Percentiles rank a stretch among this genome's conserved stretches.
These are phyloP conservation scores for Molossus alvarezi DNA, from an alignment of 2,797 vertebrate genomes.

Conservation along the genomic window DNA sequence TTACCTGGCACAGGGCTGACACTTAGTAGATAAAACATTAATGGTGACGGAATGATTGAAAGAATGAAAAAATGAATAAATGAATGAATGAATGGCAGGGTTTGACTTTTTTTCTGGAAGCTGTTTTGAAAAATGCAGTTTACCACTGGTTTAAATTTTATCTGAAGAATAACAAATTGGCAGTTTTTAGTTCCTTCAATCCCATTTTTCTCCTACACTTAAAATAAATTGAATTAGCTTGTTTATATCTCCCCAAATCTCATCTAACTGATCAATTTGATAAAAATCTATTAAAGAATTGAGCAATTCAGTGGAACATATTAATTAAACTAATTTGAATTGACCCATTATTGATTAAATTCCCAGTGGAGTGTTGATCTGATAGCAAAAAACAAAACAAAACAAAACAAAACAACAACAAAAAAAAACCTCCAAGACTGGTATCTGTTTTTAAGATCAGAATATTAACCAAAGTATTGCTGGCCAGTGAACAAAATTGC, in stretches of 20 bases:
- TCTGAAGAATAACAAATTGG: neutral
- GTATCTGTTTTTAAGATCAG: neutral
- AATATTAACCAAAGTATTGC: neutral
- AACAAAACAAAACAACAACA: too few relatives aligned
- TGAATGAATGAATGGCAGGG: neutral
- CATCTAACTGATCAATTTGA: constrained; percentile 47
- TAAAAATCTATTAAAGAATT: constrained; percentile 66
- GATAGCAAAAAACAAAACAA: neutral
- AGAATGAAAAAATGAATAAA: neutral
- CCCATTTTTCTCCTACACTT: neutral
- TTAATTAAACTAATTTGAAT: constrained; percentile 72
- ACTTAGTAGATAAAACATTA: neutral
- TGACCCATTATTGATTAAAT: constrained; percentile 62
- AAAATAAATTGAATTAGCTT: constrained; percentile 68
- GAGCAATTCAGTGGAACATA: constrained; percentile 62
- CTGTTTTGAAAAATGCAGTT: constrained; percentile 22
- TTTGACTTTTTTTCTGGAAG: neutral
- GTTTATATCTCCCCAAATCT: constrained; percentile 48
- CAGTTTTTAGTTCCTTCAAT: neutral
- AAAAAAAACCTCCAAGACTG: too few relatives aligned
- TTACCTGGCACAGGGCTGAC: neutral
- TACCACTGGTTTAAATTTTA: constrained; percentile 40
- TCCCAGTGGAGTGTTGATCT: neutral
- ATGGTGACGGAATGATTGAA: neutral
- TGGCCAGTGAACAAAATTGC: neutral